Percentiles rank a stretch among this genome's conserved stretches.
Conservation (phyloP, 2,113 vertebrate species). For the Paramisgurnus dabryanus region DNA sequence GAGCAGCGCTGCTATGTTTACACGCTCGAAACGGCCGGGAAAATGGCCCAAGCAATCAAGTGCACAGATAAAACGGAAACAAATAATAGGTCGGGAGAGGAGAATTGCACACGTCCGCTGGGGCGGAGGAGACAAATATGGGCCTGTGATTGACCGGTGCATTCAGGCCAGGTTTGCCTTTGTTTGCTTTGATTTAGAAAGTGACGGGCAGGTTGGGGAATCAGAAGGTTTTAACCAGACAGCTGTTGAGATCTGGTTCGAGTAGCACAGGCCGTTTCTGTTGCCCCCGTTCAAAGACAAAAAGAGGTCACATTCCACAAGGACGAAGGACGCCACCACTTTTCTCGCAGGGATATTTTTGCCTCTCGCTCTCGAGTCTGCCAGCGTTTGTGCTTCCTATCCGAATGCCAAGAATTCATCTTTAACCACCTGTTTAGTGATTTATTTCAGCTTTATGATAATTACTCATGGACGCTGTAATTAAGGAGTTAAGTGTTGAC, state of each 20-base stretch:
- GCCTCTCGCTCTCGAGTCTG: background rate
- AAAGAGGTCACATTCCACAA: conserved; percentile 41
- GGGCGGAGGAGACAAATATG: conserved; percentile 38
- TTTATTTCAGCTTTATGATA: conserved; percentile 27
- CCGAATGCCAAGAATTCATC: conserved; percentile 3
- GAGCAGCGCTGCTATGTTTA: background rate
- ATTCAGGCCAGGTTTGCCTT: conserved; percentile 17
- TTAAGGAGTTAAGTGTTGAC: conserved; percentile 9
- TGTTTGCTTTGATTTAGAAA: conserved; percentile 26
- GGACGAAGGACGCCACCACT: background rate
- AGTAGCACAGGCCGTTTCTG: conserved; percentile 47
- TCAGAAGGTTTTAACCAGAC: conserved; percentile 42
- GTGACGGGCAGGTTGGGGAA: conserved; percentile 8
- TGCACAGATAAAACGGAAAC: conserved; percentile 33
- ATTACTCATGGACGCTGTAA: conserved; percentile 39
- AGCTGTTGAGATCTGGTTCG: conserved; percentile 57
- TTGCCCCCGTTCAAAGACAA: conserved; percentile 54
- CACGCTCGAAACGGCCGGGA: conserved; percentile 2
- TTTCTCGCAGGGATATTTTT: conserved; percentile 3
- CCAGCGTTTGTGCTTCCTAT: background rate
- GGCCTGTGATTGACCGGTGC: conserved; percentile 39
- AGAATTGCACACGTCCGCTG: conserved; percentile 20
- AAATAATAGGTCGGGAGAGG: conserved; percentile 32
- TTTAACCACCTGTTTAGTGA: conserved; percentile 44
- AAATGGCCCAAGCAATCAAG: conserved; percentile 39